Evolutionary conservation across 2,888 invertebrate species (phyloP), one percentile per base, ranked within the genome.

Genomic region (Esperia sulphurella): DNA sequence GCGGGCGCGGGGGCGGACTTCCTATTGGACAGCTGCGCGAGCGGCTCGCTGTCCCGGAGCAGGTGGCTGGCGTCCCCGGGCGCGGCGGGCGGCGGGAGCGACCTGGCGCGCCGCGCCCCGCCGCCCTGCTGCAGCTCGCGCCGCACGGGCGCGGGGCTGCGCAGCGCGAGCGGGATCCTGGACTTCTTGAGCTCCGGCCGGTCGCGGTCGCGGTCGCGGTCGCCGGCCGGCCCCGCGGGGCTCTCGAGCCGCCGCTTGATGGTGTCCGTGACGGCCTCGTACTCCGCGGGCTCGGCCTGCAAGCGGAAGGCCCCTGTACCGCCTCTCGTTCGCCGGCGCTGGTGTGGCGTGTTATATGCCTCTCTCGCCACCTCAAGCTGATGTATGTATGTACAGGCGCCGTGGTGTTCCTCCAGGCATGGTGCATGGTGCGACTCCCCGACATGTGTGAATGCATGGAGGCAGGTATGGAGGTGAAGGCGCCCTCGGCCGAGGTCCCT

Each of bases 11-110:
- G n/a, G 41, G 58, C 63, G 6, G 58, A 52, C 8, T n/a, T n/a
- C n/a, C n/a, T n/a, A n/a, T 89, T 81, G 0, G 93, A 93, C 55
- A 94, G 93, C 77, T 93, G 92, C 7, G 93, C 93, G 73, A 94
- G 94, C 9, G 94, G 84, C 37, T 91, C 91, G 71, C 94, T 94
- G 54, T 93, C 92, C 65, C 93, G 91, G 9, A 93, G 90, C 48
- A 94, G 78, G 60, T 92, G 91, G 69, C 93, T 93, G 1, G 93
- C 92, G 71, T 90, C 73, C 52, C 42, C 77, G 63, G 48, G 84
- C 81, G 39, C 8, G 45, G 10, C 1, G 39, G 13, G 1, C n/a
- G n/a, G n/a, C n/a, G n/a, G n/a, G n/a, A n/a, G n/a, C n/a, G n/a
- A n/a, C 5, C 33, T 21, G 9, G 31, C 14, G 21, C 43, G 48